phyloP scores from a whole-genome alignment of 30 jellyfish, hydroid and myxozoan genomes.

The Chrysaora quinquecirrha region DNA sequence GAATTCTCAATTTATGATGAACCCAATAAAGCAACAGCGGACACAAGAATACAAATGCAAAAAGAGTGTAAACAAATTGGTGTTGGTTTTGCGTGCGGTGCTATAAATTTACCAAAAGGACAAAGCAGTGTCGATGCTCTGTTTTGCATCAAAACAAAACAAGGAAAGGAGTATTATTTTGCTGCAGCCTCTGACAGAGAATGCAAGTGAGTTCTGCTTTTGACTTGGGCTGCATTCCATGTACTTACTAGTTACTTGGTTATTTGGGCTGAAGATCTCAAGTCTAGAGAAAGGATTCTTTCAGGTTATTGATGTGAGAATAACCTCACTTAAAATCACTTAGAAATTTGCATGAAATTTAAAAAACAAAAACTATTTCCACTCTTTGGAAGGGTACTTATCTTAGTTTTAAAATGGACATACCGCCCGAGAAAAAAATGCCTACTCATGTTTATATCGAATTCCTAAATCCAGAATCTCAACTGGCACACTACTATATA shows the following conservation, averaged over 20 bases:
- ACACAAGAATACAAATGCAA: slow-evolving; percentile 67
- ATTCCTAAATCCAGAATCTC: no score
- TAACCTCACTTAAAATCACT: neutral
- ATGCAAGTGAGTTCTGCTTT: slow-evolving; percentile 85
- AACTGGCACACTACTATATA: neutral
- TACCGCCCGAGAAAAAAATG: no score
- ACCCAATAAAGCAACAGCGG: slow-evolving; percentile 87
- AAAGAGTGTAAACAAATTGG: slow-evolving; percentile 60
- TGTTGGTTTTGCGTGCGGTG: slow-evolving; percentile 93
- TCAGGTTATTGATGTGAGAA: neutral
- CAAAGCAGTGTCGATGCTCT: slow-evolving; percentile 84
- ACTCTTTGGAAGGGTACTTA: no score
- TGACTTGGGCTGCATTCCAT: no score
- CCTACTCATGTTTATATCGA: neutral
- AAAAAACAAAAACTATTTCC: neutral
- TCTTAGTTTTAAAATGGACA: no score
- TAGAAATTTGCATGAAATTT: neutral
- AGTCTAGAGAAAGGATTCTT: neutral
- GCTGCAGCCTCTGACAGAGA: slow-evolving; percentile 85
- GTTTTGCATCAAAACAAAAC: slow-evolving; percentile 68
- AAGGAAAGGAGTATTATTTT: slow-evolving; percentile 69
- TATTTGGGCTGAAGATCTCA: neutral
- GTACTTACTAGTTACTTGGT: neutral
- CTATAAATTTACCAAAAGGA: slow-evolving; percentile 86
- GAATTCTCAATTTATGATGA: slow-evolving; percentile 76